Percentiles rank a stretch among this genome's conserved stretches.
phyloP scores from a whole-genome alignment of 2,888 invertebrate genomes.

The Chydorus sphaericus region DNA sequence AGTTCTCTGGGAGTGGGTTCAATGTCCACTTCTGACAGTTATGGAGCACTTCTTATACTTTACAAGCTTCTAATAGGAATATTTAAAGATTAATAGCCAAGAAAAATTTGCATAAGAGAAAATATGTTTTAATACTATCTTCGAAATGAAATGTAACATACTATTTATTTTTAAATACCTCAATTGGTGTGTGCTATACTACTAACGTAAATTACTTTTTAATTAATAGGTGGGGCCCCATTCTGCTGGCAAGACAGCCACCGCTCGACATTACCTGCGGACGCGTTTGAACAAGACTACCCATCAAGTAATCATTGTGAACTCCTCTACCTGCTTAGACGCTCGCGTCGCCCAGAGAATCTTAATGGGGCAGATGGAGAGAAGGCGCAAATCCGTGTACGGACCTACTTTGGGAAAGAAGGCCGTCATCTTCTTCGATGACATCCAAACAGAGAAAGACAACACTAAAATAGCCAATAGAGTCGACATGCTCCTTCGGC shows the following conservation, averaged over 20 bases:
- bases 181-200: too few relatives aligned
- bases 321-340: constrained; percentile 45
- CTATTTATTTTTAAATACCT: too few relatives aligned
- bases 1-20: too few relatives aligned
- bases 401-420: constrained; percentile 84
- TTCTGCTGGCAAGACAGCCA: constrained; percentile 10
- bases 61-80: too few relatives aligned
- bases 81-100: too few relatives aligned
- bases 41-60: too few relatives aligned
- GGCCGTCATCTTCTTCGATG: constrained; percentile 83
- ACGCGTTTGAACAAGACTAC: constrained; percentile 59
- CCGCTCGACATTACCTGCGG: constrained; percentile 37
- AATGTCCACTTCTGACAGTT: too few relatives aligned
- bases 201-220: too few relatives aligned
- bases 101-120: too few relatives aligned
- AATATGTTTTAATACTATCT: too few relatives aligned
- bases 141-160: too few relatives aligned
- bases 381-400: constrained; percentile 78
- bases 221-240: too few relatives aligned
- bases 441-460: constrained; percentile 27
- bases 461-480: background rate
- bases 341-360: constrained; percentile 54
- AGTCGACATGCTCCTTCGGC: background rate
- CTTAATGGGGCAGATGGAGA: constrained; percentile 85
- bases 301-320: constrained; percentile 73